Evolutionary conservation across 1,140 invertebrate species (phyloP), one percentile per base, ranked within the genome.

Genomic region (Chymomyza costata): DNA sequence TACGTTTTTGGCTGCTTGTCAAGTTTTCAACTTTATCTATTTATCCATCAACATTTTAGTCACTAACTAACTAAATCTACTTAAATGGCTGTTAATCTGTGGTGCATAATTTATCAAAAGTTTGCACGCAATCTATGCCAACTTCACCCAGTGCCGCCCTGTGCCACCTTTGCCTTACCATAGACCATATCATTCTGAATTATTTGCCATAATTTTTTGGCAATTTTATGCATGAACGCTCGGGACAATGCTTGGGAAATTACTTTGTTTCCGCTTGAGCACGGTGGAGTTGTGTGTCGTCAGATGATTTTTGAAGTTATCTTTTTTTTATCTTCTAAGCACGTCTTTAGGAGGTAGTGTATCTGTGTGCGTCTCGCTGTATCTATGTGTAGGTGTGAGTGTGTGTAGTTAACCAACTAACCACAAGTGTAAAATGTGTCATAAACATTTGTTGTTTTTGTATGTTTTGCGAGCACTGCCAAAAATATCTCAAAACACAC

Each of bases 361-460:
- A 5, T 10, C 13, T 34, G 3, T n/a, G n/a, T n/a, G n/a, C n/a
- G n/a, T 3, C 32, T 5, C 8, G 6, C n/a, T 37, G n/a, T 21
- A 31, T 30, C 19, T 25, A 8, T 46, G 13, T 46, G 0, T 5
- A 7, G 15, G 17, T 34, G 31, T 35, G 35, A 18, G 43, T 39
- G 14, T 39, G 35, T 18, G 21, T 32, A n/a, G n/a, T n/a, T n/a
- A n/a, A n/a, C n/a, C n/a, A n/a, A n/a, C 18, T 40, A 73, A 74
- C 66, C 70, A 35, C 70, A 76, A 59, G 53, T 61, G 63, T 59
- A 64, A 74, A 64, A 70, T 70, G 64, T 76, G 70, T 61, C 71
- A 70, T 59, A 70, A 67, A 48, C 70, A 76, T 67, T 66, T 56
- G 69, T 60, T 52, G 21, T 7, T 32, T 0, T 16, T 11, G 8